phyloP scores from a whole-genome alignment of 1,140 invertebrate genomes.

The Sipha flava region DNA sequence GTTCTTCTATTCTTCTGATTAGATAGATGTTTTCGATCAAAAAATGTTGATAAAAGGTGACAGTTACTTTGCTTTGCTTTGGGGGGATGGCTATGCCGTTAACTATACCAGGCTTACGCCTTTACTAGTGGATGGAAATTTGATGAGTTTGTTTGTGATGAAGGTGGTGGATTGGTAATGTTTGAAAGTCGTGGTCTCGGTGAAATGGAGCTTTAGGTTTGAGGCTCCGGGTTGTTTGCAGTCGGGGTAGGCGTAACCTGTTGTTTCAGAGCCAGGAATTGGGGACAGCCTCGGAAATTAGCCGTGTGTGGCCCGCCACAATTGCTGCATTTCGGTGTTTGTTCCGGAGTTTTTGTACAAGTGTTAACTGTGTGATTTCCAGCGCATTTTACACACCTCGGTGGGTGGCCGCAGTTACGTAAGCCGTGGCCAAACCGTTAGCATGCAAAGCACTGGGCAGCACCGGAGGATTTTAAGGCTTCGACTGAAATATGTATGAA shows the following conservation, averaged over 20 bases:
- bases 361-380: background rate
- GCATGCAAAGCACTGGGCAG: background rate
- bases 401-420: background rate
- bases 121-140: too few species aligned
- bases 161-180: too few species aligned
- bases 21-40: too few species aligned
- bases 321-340: background rate
- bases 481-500: background rate
- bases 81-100: too few species aligned
- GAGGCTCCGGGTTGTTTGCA: too few species aligned
- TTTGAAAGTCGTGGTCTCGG: too few species aligned
- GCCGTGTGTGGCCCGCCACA: background rate
- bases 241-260: background rate
- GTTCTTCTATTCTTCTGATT: too few species aligned
- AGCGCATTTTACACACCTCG: background rate
- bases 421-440: background rate
- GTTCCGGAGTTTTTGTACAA: background rate
- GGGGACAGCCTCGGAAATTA: background rate
- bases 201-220: too few species aligned
- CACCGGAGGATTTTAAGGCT: background rate
- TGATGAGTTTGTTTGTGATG: too few species aligned
- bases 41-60: too few species aligned
- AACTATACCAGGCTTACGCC: too few species aligned
- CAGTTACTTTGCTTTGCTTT: too few species aligned
- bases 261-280: background rate